Evolutionary conservation across 1,140 invertebrate genomes (phyloP), one percentile per base, ranked within the genome.

Genomic region (Listronotus oregonensis): DNA sequence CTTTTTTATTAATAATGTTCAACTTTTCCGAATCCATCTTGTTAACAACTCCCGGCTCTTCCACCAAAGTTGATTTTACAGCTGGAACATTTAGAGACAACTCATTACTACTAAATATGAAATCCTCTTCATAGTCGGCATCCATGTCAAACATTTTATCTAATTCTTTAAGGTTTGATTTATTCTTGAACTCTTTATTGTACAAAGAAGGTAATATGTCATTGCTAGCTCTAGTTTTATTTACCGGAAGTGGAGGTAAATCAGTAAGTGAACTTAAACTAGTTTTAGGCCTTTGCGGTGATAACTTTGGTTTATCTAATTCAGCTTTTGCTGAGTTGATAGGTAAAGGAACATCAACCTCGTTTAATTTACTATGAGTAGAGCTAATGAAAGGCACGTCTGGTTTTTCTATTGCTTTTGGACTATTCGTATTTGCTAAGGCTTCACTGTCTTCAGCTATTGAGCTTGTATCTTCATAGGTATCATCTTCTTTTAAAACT

Each of bases 131-230:
- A 58, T 75, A 73, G 40, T 72, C 71, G 12, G 40, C 49, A 42
- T 70, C 68, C 49, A 72, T 66, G 50, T 73, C 68, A 52, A 73
- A 73, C 12, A 69, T 42, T 62, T 73, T 68, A 51, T 74, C 71
- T 5, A 70, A 43, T 17, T 74, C 72, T 50, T 69, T 72, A 54
- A 64, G 49, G 59, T 66, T 73, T 6, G 56, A 47, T 59, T 71
- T 76, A 17, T 72, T 69, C 51, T 70, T 71, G 56, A 71, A 74
- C 51, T 73, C 73, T 61, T 73, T 78, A 14, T 43, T 73, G 52
- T 77, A 77, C 18, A 75, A 68, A 15, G 76, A 76, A 8, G 77
- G 74, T 18, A 76, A 65, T 42, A 78, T 67, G 55, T 75, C 75
- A 50, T 61, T 73, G 31, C 40, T 60, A 3, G 61, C 49, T 37